These are phyloP conservation scores for Drosophila lacertosa DNA, from an alignment of 1,140 invertebrate genomes.

Conservation along the genomic window DNA sequence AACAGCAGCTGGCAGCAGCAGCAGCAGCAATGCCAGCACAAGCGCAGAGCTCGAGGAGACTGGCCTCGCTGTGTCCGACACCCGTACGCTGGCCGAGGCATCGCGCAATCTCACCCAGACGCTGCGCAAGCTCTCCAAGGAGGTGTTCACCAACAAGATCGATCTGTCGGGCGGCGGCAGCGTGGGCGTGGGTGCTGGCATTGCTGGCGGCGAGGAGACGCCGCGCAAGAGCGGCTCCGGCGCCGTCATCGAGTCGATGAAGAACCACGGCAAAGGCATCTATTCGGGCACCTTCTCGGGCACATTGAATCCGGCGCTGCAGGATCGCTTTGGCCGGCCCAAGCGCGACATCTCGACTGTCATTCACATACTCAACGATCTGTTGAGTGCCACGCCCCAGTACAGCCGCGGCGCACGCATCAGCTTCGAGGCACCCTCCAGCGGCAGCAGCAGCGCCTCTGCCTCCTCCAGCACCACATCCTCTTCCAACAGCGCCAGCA, in stretches of 20 bases:
- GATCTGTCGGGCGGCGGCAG: slow-evolving; percentile 83
- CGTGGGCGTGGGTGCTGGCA: slow-evolving; percentile 3
- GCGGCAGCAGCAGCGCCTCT: slow-evolving; percentile 26
- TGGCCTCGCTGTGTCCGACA: slow-evolving; percentile 86
- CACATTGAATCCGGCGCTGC: slow-evolving; percentile 96
- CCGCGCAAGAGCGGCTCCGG: slow-evolving; percentile 87
- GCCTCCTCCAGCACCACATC: slow-evolving; percentile 6
- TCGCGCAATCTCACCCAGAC: slow-evolving; percentile 96
- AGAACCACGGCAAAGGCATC: slow-evolving; percentile 95
- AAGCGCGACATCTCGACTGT: slow-evolving; percentile 97
- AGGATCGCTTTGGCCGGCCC: slow-evolving; percentile 94
- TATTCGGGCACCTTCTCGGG: slow-evolving; percentile 94
- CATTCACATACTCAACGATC: slow-evolving; percentile 97
- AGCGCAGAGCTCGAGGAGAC: slow-evolving; percentile 57
- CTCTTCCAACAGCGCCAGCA: slow-evolving; percentile 35
- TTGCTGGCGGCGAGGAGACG: slow-evolving; percentile 80
- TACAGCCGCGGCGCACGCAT: slow-evolving; percentile 84
- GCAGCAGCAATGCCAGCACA: not conserved
- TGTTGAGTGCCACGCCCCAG: slow-evolving; percentile 93
- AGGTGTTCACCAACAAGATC: slow-evolving; percentile 90
- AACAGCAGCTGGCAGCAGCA: slow-evolving; percentile 36
- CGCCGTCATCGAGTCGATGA: slow-evolving; percentile 96
- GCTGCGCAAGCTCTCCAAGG: slow-evolving; percentile 94
- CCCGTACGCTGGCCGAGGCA: slow-evolving; percentile 92
- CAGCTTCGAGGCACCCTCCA: slow-evolving; percentile 84